Evolutionary conservation across 2,113 vertebrate genomes (phyloP), one percentile per base, ranked within the genome.

Genomic region (Ptychochromis oligacanthus): DNA sequence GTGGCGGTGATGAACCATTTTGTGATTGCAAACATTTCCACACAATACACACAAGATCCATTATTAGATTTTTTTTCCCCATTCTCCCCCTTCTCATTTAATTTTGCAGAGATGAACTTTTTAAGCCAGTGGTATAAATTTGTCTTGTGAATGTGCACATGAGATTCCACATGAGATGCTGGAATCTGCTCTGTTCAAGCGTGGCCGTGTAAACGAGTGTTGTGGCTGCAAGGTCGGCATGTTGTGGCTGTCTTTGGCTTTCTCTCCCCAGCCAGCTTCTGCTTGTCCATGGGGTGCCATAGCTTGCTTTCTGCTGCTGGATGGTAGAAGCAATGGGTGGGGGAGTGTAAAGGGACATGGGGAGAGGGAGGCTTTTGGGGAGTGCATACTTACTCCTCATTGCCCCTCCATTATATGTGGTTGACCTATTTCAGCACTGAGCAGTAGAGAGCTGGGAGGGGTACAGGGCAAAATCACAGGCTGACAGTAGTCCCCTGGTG

Each of bases 401-500:
- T 97, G 96, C 96, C 97, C 96, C 97, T 95, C 95, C 91, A 96
- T 98, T 97, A 97, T 97, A 96, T 96, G 96, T 95, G 95, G 95
- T 96, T 98, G 97, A 98, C 97, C 97, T 98, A 97, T 94, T 98
- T 98, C 95, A 95, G 95, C 94, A 94, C 87, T 95, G 95, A 96
- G 95, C 94, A 94, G 85, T 70, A 28, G 83, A 82, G 79, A 83
- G 88, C 84, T 86, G 86, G 86, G 89, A 90, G 90, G 91, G 90
- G 84, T 86, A 84, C 67, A 52, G 75, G 88, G 90, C 82, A 89
- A 94, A 95, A 94, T 94, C 94, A 95, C 92, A 93, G 93, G 92
- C 92, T 93, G 91, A 93, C 86, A 94, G 89, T 85, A 81, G 90
- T 91, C 92, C 90, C 93, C 92, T 38, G 89, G 92, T 91, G 93